Evolutionary conservation across 2,113 vertebrate species (phyloP).

Genomic region (Platycercus adscitus): DNA sequence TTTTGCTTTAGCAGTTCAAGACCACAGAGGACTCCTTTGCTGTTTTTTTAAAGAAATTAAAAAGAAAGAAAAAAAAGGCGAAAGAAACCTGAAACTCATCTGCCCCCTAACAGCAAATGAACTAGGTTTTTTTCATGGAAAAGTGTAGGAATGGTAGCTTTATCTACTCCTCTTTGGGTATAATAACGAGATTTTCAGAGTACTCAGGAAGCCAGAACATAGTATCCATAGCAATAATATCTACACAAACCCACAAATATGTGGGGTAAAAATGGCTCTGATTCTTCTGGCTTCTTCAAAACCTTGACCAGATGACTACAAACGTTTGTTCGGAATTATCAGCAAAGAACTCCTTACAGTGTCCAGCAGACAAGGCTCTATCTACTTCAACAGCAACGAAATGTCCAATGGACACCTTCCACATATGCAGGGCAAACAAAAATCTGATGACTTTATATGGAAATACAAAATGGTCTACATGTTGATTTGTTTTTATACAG

Average conservation of each 20-base stretch:
- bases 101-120: not conserved
- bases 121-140: not conserved
- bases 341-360: not conserved
- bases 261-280: not conserved
- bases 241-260: not conserved
- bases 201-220: not conserved
- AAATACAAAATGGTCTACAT: not conserved
- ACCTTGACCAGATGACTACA: not conserved
- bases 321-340: not conserved
- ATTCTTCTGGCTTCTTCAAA: not conserved
- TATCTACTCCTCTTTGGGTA: not conserved
- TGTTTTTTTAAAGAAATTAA: not conserved
- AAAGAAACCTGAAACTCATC: not conserved
- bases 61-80: accelerated
- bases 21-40: not conserved
- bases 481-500: not conserved
- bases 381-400: not conserved
- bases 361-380: not conserved
- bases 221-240: not conserved
- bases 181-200: not conserved
- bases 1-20: not conserved
- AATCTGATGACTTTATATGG: not conserved
- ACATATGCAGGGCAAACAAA: not conserved
- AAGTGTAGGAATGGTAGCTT: not conserved
- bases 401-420: not conserved